These are phyloP conservation scores for Ferdinandea cuprea DNA, from an alignment of 2,888 invertebrate species.

Conservation along the genomic window DNA sequence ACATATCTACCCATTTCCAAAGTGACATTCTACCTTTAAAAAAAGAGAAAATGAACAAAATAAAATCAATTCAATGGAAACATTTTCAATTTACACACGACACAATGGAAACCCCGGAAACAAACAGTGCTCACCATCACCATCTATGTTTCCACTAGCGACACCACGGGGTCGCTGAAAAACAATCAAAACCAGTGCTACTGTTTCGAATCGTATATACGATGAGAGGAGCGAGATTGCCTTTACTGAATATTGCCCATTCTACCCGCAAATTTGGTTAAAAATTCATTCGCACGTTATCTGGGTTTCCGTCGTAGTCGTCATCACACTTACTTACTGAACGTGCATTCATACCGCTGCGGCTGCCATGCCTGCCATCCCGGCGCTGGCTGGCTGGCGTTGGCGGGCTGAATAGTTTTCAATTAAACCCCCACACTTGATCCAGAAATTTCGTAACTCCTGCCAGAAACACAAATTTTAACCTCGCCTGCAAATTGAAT, in stretches of 20 bases:
- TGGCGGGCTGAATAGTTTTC: conserved; percentile 57
- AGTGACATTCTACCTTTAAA: neutral
- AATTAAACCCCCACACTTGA: conserved; percentile 63
- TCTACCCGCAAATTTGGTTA: conserved; percentile 40
- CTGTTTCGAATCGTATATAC: conserved; percentile 5
- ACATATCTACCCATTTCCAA: no score
- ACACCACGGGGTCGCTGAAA: conserved; percentile 1
- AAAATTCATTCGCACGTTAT: conserved; percentile 49
- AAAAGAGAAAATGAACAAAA: neutral
- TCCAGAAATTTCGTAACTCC: conserved; percentile 38
- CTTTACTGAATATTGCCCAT: neutral
- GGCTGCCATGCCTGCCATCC: neutral
- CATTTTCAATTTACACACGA: conserved; percentile 41
- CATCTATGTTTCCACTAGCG: neutral
- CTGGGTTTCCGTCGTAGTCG: neutral
- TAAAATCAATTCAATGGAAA: conserved; percentile 4
- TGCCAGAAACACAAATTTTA: conserved; percentile 27
- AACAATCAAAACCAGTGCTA: conserved; percentile 8
- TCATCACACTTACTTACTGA: neutral
- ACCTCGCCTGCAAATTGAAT: conserved; percentile 57
- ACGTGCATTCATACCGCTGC: neutral
- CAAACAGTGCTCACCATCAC: conserved; percentile 18
- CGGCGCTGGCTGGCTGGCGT: neutral
- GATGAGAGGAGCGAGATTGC: conserved; percentile 1
- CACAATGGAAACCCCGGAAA: conserved; percentile 30